Evolutionary conservation across 2,888 invertebrate species (phyloP), one percentile per base, ranked within the genome.

Genomic region (Pristionchus arcanus): DNA sequence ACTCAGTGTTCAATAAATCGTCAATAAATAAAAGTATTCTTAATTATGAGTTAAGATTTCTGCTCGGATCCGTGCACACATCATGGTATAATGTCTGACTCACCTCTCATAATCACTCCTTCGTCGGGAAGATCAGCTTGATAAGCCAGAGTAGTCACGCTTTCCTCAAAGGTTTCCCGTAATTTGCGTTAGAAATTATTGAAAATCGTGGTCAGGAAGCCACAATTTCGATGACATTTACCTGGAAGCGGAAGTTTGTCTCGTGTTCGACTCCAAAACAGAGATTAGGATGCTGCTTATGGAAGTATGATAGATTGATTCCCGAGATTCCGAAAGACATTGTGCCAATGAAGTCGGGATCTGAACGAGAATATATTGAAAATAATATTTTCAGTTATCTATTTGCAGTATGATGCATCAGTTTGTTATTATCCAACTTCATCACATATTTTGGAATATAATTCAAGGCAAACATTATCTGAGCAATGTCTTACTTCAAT

Each of bases 71-170:
- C 3, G 28, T 34, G 74, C n/a, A 49, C 11, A 34, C 28, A 88
- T 63, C 25, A 4, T 37, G 55, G 28, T 34, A 59, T 90, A 90
- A 49, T 49, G 9, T 49, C 42, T 49, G 81, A 91, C 95, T 94
- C 95, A 98, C 98, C 98, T 97, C 97, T 97, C 95, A 98, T 98
- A 87, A 97, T 97, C 94, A 98, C 97, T 96, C 98, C 98, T 89
- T 98, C 98, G 96, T 98, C 98, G 83, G 98, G 98, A 95, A 99
- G 96, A 96, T 98, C 98, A 59, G 95, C 97, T 96, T 98, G 98
- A 96, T 99, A 99, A 21, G 97, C 98, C 93, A 98, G 96, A 7
- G 98, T 97, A 90, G 98, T 98, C 11, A 97, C 97, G 1, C 89
- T 89, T 81, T 89, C 89, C 89, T 89, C 28, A 28, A 88, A 53